phyloP scores from a whole-genome alignment of 2,113 vertebrate species.

The Chlamydotis undulata region DNA sequence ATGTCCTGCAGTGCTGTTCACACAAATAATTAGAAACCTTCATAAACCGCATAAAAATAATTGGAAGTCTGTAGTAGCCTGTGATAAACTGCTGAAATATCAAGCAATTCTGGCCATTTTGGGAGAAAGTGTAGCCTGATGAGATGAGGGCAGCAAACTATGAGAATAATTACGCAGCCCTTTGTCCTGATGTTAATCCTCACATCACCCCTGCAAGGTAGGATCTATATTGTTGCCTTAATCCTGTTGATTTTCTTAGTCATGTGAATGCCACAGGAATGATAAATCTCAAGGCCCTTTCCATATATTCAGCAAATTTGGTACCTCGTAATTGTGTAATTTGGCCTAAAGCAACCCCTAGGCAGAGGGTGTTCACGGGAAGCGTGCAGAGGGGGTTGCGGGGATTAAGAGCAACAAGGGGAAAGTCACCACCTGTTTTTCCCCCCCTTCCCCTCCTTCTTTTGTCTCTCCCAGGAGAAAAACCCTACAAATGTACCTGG shows the following conservation, averaged over 20 bases:
- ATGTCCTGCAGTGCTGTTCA: neutral
- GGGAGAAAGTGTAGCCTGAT: neutral
- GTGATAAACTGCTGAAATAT: neutral
- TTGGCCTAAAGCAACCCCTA: neutral
- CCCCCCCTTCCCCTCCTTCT: neutral
- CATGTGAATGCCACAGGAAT: neutral
- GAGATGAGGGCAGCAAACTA: neutral
- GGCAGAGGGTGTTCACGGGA: neutral
- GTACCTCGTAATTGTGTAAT: neutral
- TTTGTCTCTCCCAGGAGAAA: constrained; percentile 87
- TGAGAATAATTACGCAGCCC: neutral
- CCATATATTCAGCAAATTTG: constrained; percentile 12
- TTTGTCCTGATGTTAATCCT: constrained; percentile 44
- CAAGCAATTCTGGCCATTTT: neutral
- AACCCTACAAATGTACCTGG: constrained; percentile 99
- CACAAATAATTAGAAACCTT: neutral
- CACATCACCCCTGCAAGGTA: constrained; percentile 21
- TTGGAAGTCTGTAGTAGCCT: neutral
- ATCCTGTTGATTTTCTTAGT: constrained; percentile 45
- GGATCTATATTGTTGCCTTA: constrained; percentile 37
- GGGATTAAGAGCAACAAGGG: constrained; percentile 24
- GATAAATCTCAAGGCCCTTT: constrained; percentile 26
- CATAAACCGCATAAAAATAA: neutral
- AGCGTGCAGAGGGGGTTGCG: neutral
- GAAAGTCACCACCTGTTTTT: constrained; percentile 38